Conservation (phyloP, 2,113 vertebrate genomes). For the Crotalus helleri region DNA sequence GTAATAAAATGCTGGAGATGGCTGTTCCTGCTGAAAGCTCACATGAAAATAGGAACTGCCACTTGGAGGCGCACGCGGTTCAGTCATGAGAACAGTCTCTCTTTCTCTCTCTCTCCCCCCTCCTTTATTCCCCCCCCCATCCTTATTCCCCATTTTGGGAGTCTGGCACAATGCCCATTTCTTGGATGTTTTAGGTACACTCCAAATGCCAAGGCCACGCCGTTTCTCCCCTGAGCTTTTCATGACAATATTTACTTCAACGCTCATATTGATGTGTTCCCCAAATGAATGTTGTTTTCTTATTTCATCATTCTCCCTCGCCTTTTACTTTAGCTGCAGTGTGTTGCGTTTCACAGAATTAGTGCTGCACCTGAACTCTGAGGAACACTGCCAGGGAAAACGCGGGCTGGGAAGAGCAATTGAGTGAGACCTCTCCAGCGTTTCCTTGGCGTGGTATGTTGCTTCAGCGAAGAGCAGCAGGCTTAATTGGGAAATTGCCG, state of each 20-base stretch:
- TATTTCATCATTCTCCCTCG: background rate
- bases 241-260: background rate
- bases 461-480: background rate
- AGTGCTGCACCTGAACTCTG: background rate
- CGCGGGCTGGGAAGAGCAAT: background rate
- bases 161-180: background rate
- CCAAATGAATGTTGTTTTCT: background rate
- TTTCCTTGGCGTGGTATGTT: background rate
- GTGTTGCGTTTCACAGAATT: background rate
- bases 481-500: background rate
- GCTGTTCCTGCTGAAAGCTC: background rate
- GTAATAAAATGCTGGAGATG: background rate
- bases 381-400: background rate
- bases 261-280: background rate
- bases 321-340: background rate
- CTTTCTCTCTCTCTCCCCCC: too few species aligned
- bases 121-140: background rate
- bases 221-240: background rate
- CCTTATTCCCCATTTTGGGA: background rate
- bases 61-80: slow-evolving; percentile 13
- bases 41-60: background rate
- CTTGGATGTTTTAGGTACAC: background rate
- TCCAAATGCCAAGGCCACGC: background rate
- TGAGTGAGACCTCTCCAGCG: background rate
- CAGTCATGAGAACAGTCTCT: background rate